Base-by-base conservation (phyloP, 2,888 invertebrate species). In the Criorhina ranunculi region DNA sequence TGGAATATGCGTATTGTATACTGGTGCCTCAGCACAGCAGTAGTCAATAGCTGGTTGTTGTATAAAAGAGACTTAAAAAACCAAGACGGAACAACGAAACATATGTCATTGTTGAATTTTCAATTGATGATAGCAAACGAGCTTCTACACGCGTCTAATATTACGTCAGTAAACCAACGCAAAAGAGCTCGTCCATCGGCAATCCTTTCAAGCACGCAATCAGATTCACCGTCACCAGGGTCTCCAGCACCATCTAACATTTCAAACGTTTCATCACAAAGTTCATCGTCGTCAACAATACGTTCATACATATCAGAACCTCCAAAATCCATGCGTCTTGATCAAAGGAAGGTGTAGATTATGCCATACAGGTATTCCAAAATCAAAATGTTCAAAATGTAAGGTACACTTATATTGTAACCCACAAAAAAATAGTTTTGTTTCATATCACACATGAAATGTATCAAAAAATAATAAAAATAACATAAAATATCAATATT, bases 381-480 rank as follows among this genome's bases (percentile, higher is more conserved):
- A 17, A 24, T 82, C 62, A 17, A 83, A 70, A 19, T 73, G 72
- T 15, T 17, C 33, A 2, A 85, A 77, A 82, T 83, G 76, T 59
- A 73, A 73, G 15, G 69, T 83, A 17, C 29, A 80, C 29, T 69
- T 83, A 64, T 82, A 60, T 24, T 78, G 70, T 33, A 82, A 81
- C 15, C 82, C 79, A 64, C 85, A n/a, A 80, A 80, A 86, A 72
- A 80, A 72, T 31, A 76, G 75, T 40, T 85, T 86, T 55, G 64
- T 64, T 11, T 72, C 60, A 5, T 73, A 73, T 31, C 60, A 62
- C 24, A 75, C 17, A 9, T 75, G 35, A 76, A 72, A 57, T 51
- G 35, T 55, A 66, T 35, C 31, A 75, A 70, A 79, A 64, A 62
- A 49, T 33, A 19, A 46, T 49, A 49, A 64, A 33, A n/a, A 5